These are phyloP conservation scores for Bagarius yarrelli DNA, from an alignment of 2,113 vertebrate species.

Conservation along the genomic window DNA sequence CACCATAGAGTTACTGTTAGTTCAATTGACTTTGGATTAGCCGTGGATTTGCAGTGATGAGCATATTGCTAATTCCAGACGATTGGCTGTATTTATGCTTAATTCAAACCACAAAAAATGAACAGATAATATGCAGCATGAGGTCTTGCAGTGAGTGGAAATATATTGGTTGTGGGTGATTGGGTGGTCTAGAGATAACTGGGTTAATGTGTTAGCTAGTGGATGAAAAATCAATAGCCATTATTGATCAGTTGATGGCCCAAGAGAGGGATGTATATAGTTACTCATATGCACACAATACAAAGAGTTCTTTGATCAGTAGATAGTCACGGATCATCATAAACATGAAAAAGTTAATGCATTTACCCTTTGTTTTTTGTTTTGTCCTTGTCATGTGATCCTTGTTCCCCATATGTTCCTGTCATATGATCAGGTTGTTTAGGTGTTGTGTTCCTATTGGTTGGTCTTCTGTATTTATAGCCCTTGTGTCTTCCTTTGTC, in stretches of 20 bases:
- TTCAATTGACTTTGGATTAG: slow-evolving; percentile 57
- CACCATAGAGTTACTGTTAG: background rate
- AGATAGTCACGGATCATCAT: background rate
- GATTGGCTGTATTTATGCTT: slow-evolving; percentile 63
- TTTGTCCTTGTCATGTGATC: too few relatives aligned
- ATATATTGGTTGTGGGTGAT: background rate
- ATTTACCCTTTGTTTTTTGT: too few relatives aligned
- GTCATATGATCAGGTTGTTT: too few relatives aligned
- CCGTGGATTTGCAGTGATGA: slow-evolving; percentile 16
- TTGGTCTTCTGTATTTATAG: too few relatives aligned
- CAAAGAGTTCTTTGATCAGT: background rate
- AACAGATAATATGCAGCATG: slow-evolving; percentile 57
- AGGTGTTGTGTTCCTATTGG: too few relatives aligned
- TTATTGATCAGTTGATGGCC: background rate
- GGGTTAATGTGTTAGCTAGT: slow-evolving; percentile 54
- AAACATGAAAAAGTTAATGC: too few relatives aligned
- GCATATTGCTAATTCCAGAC: slow-evolving; percentile 57
- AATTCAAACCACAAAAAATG: slow-evolving; percentile 5
- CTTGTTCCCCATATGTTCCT: too few relatives aligned
- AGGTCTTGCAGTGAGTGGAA: slow-evolving; percentile 50
- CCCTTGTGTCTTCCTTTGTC: too few relatives aligned
- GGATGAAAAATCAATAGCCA: slow-evolving; percentile 47
- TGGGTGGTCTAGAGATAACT: slow-evolving; percentile 19
- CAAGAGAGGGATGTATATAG: background rate
- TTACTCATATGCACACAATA: background rate